A percentile compares a stretch with the other conserved stretches of the same genome.
These are phyloP conservation scores for Ypsolopha scabrella DNA, from an alignment of 2,888 invertebrate genomes.

Conservation along the genomic window DNA sequence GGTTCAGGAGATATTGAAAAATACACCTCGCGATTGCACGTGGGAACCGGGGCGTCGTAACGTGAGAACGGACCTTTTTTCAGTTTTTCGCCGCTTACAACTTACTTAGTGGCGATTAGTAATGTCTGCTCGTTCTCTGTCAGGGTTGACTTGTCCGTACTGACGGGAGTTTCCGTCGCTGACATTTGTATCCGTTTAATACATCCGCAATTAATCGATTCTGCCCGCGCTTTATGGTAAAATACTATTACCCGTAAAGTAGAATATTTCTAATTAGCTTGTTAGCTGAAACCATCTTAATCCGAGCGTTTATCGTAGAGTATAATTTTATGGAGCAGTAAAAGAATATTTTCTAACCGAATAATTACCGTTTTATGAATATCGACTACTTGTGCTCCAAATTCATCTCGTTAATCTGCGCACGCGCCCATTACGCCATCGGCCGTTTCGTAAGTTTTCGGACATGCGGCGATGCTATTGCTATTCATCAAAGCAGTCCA, in stretches of 20 bases:
- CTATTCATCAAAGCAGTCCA: no score
- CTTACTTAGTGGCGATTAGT: conserved; percentile 24
- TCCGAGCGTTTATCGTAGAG: background rate
- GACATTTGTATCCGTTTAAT: background rate
- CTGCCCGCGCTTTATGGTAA: no score
- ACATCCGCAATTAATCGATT: no score
- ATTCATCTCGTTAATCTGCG: conserved; percentile 27
- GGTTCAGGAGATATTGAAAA: conserved; percentile 31
- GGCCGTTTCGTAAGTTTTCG: background rate
- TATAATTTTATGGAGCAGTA: background rate
- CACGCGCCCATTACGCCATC: conserved; percentile 32
- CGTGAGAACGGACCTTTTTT: conserved; percentile 57
- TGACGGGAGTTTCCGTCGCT: background rate
- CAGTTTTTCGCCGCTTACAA: conserved; percentile 14
- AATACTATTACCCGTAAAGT: no score
- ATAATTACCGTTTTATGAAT: background rate
- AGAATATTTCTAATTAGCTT: background rate
- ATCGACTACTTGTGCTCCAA: background rate
- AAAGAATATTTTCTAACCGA: background rate
- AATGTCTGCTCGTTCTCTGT: conserved; percentile 16
- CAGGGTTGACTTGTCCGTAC: background rate
- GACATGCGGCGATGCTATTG: background rate
- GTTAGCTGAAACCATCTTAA: background rate
- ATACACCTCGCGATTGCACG: conserved; percentile 36
- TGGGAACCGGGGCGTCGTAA: conserved; percentile 51